Base-by-base conservation (phyloP, 2,797 vertebrate species). In the Numenius phaeopus region DNA sequence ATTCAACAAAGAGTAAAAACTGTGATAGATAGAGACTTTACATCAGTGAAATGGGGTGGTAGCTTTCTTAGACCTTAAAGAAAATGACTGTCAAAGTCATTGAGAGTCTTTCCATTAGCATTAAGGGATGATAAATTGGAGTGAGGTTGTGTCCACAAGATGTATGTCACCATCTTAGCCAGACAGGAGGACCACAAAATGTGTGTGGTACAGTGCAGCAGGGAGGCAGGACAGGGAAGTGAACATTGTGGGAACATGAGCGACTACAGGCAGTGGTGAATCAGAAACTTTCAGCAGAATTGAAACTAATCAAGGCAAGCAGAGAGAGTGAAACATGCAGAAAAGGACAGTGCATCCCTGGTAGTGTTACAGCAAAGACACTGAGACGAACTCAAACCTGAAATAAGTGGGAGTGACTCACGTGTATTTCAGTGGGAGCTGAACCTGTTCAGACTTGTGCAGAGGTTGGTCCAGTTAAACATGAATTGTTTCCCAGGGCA, bases 181-280 rank as follows among this genome's bases (percentile, higher is more conserved):
- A 8, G 58, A 14, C 29, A 24, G 47, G 73, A 83, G 30, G 52
- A 59, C 40, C 64, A 27, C 20, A 14, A 14, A 61, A 2, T 42
- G 5, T 32, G n/a, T 42, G 39, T 9, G 37, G n/a, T 39, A 15
- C 49, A 19, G 47, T 14, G 66, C 47, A 59, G 65, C 39, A 40
- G 58, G 26, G 30, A 84, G 40, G 52, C 55, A 83, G 65, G 34
- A 46, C 24, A 4, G 21, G 27, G 39, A 37, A 46, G 13, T 14
- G 44, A 67, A 7, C 1, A 0, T 22, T 54, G n/a, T 1, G 15
- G 29, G 19, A 54, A 9, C 15, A 4, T 5, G 40, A 50, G 14
- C 0, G 2, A 61, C n/a, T 10, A 24, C 65, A 71, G 70, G 30
- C 65, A 55, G 44, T 0, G 58, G 14, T 32, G 62, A 72, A 54